phyloP scores from a whole-genome alignment of 2,797 vertebrate species.

The Crax fasciolata region DNA sequence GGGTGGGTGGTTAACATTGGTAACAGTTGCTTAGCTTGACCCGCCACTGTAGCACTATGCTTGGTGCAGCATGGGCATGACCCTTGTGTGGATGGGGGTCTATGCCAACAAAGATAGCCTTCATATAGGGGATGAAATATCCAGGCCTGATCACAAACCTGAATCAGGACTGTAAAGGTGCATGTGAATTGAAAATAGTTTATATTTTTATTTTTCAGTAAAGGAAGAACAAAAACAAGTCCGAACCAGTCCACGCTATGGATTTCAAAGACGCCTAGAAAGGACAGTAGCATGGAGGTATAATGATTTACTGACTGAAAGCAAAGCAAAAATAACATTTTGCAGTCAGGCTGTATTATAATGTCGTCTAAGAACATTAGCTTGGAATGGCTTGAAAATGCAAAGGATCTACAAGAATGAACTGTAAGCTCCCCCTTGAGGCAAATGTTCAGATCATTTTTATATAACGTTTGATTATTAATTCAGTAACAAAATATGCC shows the following conservation, averaged over 20 bases:
- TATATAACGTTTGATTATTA: slow-evolving; percentile 81
- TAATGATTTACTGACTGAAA: slow-evolving; percentile 79
- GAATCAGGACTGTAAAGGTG: neutral
- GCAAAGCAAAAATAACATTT: slow-evolving; percentile 69
- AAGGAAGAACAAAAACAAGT: slow-evolving; percentile 91
- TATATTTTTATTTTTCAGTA: slow-evolving; percentile 82
- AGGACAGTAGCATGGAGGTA: slow-evolving; percentile 91
- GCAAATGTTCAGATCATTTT: slow-evolving; percentile 83
- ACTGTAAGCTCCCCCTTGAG: slow-evolving; percentile 87
- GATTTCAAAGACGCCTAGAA: slow-evolving; percentile 91
- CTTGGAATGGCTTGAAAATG: slow-evolving; percentile 88
- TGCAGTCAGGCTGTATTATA: slow-evolving; percentile 77
- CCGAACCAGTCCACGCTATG: slow-evolving; percentile 90
- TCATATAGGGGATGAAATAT: neutral
- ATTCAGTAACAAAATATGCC: slow-evolving; percentile 79
- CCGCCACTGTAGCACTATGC: neutral
- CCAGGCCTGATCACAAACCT: neutral
- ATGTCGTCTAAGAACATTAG: slow-evolving; percentile 80
- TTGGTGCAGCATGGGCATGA: neutral
- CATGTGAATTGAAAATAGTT: slow-evolving; percentile 30
- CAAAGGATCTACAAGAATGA: slow-evolving; percentile 82
- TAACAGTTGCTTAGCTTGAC: neutral
- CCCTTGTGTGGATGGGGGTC: neutral
- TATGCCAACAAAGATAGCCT: neutral
- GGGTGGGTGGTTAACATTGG: neutral